These are phyloP conservation scores for Megalurothrips usitatus DNA, from an alignment of 2,888 invertebrate genomes.

Conservation along the genomic window DNA sequence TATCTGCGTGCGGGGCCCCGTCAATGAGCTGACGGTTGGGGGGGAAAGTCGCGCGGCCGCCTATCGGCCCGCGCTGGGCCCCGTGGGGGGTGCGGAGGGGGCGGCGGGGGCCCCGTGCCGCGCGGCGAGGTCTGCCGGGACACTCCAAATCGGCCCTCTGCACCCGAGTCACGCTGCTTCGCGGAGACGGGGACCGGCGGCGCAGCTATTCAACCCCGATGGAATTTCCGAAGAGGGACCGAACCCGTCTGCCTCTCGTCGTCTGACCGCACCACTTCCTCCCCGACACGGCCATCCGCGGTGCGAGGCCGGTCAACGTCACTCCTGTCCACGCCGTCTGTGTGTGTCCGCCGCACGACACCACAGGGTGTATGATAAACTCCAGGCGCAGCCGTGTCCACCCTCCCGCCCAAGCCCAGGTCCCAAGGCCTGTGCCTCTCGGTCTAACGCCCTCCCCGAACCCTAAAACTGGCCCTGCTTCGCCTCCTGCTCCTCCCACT, in stretches of 20 bases:
- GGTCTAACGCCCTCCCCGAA: too few relatives aligned
- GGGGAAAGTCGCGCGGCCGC: background rate
- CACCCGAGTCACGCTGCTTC: background rate
- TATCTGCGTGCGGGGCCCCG: background rate
- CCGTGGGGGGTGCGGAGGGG: background rate
- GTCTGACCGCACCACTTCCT: background rate
- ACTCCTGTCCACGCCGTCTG: too few relatives aligned
- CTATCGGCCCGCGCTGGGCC: background rate
- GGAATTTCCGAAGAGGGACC: constrained; percentile 7
- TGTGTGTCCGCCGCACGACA: too few relatives aligned
- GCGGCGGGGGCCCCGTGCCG: background rate
- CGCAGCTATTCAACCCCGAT: background rate
- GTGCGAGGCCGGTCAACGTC: background rate
- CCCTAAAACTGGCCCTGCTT: too few relatives aligned
- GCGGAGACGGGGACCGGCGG: background rate
- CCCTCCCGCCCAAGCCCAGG: too few relatives aligned
- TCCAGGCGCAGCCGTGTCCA: too few relatives aligned
- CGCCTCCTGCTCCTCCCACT: too few relatives aligned
- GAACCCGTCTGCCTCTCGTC: background rate
- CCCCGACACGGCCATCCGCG: background rate
- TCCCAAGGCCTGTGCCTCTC: too few relatives aligned
- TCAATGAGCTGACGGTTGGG: too few relatives aligned
- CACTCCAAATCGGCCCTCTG: background rate
- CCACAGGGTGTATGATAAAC: too few relatives aligned
- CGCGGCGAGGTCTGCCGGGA: background rate